Evolutionary conservation across 2,113 vertebrate species (phyloP).

Genomic region (Microcebus murinus): DNA sequence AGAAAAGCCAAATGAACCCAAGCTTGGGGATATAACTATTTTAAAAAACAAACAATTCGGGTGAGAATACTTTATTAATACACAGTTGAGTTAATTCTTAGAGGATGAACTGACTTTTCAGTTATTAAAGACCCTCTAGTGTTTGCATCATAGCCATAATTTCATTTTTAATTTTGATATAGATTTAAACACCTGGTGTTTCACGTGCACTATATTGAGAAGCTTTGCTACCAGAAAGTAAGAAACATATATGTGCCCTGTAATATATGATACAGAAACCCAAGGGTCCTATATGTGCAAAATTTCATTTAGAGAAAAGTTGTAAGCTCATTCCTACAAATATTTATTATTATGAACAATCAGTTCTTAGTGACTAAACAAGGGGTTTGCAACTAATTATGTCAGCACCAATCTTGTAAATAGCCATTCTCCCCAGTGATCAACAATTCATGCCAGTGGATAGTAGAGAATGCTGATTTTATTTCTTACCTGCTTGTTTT

Average conservation of each 20-base stretch:
- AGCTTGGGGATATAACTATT: background rate
- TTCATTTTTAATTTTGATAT: background rate
- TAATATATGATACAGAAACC: background rate
- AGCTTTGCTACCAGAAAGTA: background rate
- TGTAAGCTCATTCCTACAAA: slow-evolving; percentile 33
- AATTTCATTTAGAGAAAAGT: slow-evolving; percentile 29
- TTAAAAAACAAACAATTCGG: background rate
- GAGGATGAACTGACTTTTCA: background rate
- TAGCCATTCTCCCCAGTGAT: background rate
- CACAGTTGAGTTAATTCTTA: slow-evolving; percentile 4
- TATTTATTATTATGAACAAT: slow-evolving; percentile 17
- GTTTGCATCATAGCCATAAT: background rate
- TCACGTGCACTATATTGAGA: background rate
- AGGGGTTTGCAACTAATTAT: background rate
- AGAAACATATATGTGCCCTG: background rate
- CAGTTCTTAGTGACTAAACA: background rate
- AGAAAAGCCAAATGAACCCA: slow-evolving; percentile 6
- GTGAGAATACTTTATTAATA: background rate
- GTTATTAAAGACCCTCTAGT: background rate
- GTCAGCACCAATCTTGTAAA: background rate
- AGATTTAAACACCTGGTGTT: background rate
- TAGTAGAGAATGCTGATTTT: slow-evolving; percentile 28
- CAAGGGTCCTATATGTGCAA: background rate
- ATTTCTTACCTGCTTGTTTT: slow-evolving; percentile 43
- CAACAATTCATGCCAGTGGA: background rate